Evolutionary conservation across 2,888 invertebrate species (phyloP).

Genomic region (Xiphydria camelus): DNA sequence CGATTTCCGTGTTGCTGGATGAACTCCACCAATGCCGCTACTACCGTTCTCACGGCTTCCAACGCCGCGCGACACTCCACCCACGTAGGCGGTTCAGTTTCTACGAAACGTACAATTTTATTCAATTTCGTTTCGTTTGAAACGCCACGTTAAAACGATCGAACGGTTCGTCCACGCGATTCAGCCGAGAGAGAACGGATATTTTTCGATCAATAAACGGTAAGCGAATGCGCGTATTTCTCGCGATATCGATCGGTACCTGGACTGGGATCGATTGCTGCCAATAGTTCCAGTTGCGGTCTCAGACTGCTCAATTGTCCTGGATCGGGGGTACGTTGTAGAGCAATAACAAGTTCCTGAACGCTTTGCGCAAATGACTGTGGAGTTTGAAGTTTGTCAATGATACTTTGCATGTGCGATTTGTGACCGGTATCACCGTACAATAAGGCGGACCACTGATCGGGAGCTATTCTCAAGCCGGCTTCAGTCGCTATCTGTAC

Average conservation of each 20-base stretch:
- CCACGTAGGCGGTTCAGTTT: conserved; percentile 68
- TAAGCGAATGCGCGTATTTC: conserved; percentile 56
- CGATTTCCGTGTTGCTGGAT: conserved; percentile 75
- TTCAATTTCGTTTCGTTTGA: no score
- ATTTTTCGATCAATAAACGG: conserved; percentile 44
- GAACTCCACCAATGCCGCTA: conserved; percentile 77
- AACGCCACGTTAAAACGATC: no score
- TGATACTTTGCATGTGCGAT: conserved; percentile 95
- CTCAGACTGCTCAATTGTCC: conserved; percentile 77
- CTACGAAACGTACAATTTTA: no score
- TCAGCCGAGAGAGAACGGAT: conserved; percentile 55
- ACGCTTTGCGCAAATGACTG: conserved; percentile 90
- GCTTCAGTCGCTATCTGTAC: conserved; percentile 98
- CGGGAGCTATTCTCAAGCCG: conserved; percentile 93
- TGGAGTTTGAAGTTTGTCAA: conserved; percentile 90
- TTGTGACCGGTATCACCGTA: conserved; percentile 96
- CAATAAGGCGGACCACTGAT: conserved; percentile 96
- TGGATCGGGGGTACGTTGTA: conserved; percentile 86
- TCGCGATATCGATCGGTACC: no score
- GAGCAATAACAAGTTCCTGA: conserved; percentile 86
- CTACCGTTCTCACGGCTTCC: conserved; percentile 71
- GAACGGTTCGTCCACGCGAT: no score
- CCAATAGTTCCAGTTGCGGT: conserved; percentile 80
- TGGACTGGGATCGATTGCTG: conserved; percentile 83
- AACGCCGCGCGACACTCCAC: conserved; percentile 68